Evolutionary conservation across 1,140 invertebrate genomes (phyloP).

Genomic region (Cyclargus thomasi): DNA sequence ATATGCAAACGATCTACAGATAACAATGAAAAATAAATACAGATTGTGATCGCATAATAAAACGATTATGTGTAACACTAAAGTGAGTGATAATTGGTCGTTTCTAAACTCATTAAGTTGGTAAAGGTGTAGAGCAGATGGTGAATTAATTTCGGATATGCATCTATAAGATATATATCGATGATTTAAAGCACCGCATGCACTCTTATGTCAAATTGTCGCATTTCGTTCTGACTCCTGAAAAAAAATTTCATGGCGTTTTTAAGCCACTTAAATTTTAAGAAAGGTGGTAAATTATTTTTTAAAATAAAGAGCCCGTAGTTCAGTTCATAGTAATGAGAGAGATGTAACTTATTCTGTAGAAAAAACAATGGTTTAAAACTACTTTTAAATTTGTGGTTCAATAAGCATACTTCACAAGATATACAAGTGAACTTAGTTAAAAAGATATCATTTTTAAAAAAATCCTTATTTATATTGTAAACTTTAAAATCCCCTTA

Average conservation of each 20-base stretch:
- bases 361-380: too few relatives aligned
- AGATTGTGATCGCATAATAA: conserved; percentile 7
- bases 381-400: too few relatives aligned
- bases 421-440: too few relatives aligned
- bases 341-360: too few relatives aligned
- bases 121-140: conserved; percentile 10
- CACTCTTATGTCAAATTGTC: not conserved
- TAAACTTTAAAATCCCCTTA: too few relatives aligned
- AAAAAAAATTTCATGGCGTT: not conserved
- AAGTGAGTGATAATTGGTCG: conserved; percentile 6
- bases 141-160: conserved; percentile 1
- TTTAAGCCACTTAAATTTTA: too few relatives aligned
- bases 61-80: not conserved
- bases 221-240: not conserved
- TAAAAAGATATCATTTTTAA: too few relatives aligned
- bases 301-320: too few relatives aligned
- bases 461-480: too few relatives aligned
- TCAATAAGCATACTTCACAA: too few relatives aligned
- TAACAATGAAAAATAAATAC: conserved; percentile 5
- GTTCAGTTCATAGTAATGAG: too few relatives aligned
- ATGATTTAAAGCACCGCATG: not conserved
- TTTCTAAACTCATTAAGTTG: not conserved
- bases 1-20: not conserved
- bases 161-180: conserved; percentile 10
- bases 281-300: too few relatives aligned